phyloP scores from a whole-genome alignment of 2,797 vertebrate genomes.

The Hirundo rustica region DNA sequence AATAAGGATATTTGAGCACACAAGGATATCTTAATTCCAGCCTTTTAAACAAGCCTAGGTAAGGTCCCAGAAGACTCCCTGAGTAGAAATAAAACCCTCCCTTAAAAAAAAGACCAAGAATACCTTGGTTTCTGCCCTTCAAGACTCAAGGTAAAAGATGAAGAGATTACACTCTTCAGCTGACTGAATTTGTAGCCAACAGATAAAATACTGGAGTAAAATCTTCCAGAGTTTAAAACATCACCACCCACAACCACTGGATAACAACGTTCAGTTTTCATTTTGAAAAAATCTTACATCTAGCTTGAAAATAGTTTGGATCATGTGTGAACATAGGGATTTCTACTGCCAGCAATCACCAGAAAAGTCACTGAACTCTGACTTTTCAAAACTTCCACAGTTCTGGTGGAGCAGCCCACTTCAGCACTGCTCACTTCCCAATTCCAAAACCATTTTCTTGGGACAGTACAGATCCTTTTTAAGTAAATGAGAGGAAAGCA shows the following conservation, averaged over 20 bases:
- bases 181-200: neutral
- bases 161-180: neutral
- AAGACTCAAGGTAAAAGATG: neutral
- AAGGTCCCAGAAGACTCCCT: neutral
- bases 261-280: neutral
- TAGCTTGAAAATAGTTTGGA: neutral
- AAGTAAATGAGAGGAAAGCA: neutral
- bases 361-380: neutral
- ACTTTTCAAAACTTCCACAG: neutral
- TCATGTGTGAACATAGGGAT: accelerated
- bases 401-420: neutral
- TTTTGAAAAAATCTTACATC: neutral
- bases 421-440: neutral
- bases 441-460: neutral
- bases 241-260: neutral
- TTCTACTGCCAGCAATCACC: neutral
- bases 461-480: neutral
- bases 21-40: neutral
- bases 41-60: neutral
- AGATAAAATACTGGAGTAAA: neutral
- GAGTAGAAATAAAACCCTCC: neutral
- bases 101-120: neutral
- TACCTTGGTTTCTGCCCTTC: neutral
- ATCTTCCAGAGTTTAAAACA: neutral
- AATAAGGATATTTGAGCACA: neutral